Base-by-base conservation (phyloP, 1,140 invertebrate species). In the Zaprionus africanus region DNA sequence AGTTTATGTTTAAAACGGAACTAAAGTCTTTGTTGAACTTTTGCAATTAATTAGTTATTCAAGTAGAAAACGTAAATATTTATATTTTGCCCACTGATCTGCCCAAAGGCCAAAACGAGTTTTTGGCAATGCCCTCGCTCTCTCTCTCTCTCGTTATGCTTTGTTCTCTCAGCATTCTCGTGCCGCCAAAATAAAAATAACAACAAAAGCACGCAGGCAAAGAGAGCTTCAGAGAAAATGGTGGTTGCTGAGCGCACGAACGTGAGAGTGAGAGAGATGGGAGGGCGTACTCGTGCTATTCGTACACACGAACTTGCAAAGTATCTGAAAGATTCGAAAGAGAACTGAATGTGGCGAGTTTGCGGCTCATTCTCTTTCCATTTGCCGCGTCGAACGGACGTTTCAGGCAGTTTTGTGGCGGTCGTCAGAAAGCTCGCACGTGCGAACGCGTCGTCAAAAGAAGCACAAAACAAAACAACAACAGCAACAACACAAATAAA, bases 351-450 rank as follows among this genome's bases (percentile, higher is more conserved):
- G 38, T 11, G 31, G 41, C 41, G 41, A 38, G 51, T 38, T 22
- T 65, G 54, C 73, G 68, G 46, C 28, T 72, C 68, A 57, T 65
- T 75, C 74, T 76, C 74, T 76, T 76, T 73, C 13, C 43, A 76
- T 65, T 76, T 76, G 74, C 69, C 74, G 74, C 74, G 26, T 65
- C 74, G 74, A 71, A 61, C 54, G 68, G 74, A 76, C 69, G 61
- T 63, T 53, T 59, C 56, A 49, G 53, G 65, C 74, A 76, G 74
- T 76, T 76, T 72, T 73, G 74, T 76, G 74, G 74, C 74, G 74
- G 74, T 72, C 61, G 74, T 76, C 74, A 73, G 74, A 76, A 76
- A 76, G 74, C 74, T 76, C 74, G 74, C 74, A 76, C 74, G 74
- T 76, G 74, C 74, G 74, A 73, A 76, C 74, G 74, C 74, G 68